Evolutionary conservation across 2,797 vertebrate species (phyloP).

Genomic region (Pyrocephalus nanus): DNA sequence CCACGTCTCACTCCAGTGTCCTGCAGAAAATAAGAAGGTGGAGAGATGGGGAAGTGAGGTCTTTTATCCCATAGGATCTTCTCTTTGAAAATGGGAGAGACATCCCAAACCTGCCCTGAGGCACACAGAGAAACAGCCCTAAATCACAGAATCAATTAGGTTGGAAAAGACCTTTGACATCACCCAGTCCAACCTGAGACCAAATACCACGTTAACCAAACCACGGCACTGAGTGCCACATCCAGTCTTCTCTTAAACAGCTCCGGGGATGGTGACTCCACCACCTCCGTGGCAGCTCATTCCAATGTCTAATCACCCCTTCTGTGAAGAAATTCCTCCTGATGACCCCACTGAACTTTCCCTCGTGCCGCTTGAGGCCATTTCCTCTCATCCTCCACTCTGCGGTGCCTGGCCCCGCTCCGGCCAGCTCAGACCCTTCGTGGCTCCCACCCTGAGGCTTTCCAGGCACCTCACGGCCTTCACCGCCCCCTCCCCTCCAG

Average conservation of each 20-base stretch:
- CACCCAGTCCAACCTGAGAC: neutral
- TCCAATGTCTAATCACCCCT: neutral
- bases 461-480: neutral
- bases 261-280: neutral
- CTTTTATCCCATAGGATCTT: neutral
- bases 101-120: neutral
- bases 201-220: neutral
- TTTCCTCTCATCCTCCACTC: neutral
- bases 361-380: neutral
- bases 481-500: neutral
- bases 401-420: neutral
- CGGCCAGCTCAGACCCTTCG: neutral
- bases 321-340: neutral
- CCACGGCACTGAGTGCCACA: neutral
- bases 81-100: neutral
- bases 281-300: neutral
- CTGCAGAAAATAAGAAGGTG: neutral
- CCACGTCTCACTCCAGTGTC: fast-evolving
- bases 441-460: neutral
- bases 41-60: fast-evolving
- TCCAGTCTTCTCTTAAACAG: neutral
- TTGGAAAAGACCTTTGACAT: neutral
- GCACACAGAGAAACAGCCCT: neutral
- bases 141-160: neutral
- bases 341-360: neutral